phyloP scores from a whole-genome alignment of 2,113 vertebrate species.

The Struthio camelus region DNA sequence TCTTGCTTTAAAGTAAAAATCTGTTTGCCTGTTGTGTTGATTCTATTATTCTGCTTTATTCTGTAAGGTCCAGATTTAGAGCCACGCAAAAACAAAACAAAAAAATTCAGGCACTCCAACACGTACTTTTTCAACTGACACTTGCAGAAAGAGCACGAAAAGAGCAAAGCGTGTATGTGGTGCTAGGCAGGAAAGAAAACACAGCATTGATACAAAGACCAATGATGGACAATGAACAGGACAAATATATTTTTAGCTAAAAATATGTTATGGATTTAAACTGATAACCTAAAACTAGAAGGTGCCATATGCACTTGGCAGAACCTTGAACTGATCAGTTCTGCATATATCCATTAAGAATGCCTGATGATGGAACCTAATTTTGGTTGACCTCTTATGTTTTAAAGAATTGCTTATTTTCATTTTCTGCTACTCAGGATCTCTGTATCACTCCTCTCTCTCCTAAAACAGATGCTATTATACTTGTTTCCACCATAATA shows the following conservation, averaged over 20 bases:
- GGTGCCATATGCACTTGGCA: neutral
- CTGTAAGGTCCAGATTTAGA: neutral
- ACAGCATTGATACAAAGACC: neutral
- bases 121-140: neutral
- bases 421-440: neutral
- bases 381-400: neutral
- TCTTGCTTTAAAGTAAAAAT: neutral
- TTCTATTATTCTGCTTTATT: neutral
- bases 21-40: neutral
- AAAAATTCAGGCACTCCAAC: no score
- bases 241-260: neutral
- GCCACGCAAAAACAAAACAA: neutral
- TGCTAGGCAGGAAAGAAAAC: neutral
- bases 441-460: neutral
- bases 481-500: neutral
- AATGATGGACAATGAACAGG: neutral
- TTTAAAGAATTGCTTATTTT: neutral
- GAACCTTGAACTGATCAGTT: neutral
- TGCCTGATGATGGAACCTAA: neutral
- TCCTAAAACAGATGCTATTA: neutral
- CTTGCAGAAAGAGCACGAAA: neutral
- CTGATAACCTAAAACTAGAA: neutral
- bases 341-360: neutral
- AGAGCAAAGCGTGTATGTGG: no score
- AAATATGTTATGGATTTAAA: neutral